These are phyloP conservation scores for Amphiprion ocellaris DNA, from an alignment of 2,113 vertebrate genomes.

Conservation along the genomic window DNA sequence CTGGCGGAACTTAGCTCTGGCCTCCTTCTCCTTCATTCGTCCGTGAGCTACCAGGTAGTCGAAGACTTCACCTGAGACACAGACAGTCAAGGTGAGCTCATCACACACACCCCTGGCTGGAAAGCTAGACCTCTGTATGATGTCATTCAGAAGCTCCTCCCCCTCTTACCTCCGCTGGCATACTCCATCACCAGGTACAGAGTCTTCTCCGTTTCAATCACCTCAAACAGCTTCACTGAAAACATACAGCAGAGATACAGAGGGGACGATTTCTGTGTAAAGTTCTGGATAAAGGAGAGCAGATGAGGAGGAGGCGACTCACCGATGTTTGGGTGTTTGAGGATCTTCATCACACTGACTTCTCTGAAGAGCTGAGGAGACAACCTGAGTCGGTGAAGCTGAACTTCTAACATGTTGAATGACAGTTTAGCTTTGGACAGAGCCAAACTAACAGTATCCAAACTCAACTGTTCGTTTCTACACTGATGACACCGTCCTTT, in stretches of 20 bases:
- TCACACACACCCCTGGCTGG: not conserved
- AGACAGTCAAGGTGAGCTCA: not conserved
- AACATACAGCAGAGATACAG: not conserved
- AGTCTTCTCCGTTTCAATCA: no score
- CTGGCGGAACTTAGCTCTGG: constrained; percentile 84
- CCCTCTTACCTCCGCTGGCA: no score
- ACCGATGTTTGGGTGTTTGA: constrained; percentile 66
- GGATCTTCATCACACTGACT: constrained; percentile 72
- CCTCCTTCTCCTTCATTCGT: constrained; percentile 90
- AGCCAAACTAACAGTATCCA: no score
- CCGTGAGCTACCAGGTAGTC: constrained; percentile 95
- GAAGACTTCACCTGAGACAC: constrained; percentile 89
- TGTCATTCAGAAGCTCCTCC: not conserved
- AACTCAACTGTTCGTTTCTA: no score
- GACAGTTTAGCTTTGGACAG: not conserved
- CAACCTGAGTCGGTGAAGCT: not conserved
- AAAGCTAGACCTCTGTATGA: not conserved
- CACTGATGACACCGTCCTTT: no score
- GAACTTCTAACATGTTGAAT: not conserved
- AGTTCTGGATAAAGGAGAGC: no score
- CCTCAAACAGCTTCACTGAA: constrained; percentile 17
- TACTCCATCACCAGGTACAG: no score
- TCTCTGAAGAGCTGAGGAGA: constrained; percentile 56
- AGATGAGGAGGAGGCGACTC: not conserved
- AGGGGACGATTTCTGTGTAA: no score